Conservation (phyloP, 2,888 invertebrate genomes). For the Proisotoma minuta region DNA sequence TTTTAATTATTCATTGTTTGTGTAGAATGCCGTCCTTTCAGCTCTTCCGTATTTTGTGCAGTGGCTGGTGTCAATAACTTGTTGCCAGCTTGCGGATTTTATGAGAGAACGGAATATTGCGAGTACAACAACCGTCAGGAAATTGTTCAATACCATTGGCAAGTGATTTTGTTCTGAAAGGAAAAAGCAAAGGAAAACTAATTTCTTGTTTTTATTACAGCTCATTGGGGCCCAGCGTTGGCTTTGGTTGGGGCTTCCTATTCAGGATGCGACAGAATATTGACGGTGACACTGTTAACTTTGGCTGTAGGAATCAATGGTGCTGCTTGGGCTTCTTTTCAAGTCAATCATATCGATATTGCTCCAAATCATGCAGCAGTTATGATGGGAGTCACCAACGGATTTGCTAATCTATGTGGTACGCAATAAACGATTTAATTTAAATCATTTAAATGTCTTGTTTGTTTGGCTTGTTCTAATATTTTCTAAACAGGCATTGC, state of each 20-base stretch:
- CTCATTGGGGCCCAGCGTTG: slow-evolving; percentile 64
- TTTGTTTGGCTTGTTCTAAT: too few relatives aligned
- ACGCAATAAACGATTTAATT: too few relatives aligned
- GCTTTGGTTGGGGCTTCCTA: slow-evolving; percentile 66
- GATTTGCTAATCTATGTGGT: slow-evolving; percentile 39
- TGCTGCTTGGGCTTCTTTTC: slow-evolving; percentile 24
- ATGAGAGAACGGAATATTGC: slow-evolving; percentile 50
- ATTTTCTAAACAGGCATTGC: too few relatives aligned
- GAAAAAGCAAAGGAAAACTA: too few relatives aligned
- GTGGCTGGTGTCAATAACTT: slow-evolving; percentile 62
- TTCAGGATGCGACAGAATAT: slow-evolving; percentile 61
- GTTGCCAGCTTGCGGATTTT: slow-evolving; percentile 66
- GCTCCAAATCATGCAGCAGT: slow-evolving; percentile 65
- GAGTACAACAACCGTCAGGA: slow-evolving; percentile 52
- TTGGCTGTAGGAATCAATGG: slow-evolving; percentile 47
- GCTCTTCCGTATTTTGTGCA: slow-evolving; percentile 64
- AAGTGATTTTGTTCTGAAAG: too few relatives aligned
- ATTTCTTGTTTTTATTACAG: slow-evolving; percentile 53
- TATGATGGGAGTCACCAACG: slow-evolving; percentile 46
- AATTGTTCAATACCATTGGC: slow-evolving; percentile 55
- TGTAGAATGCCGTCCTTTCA: slow-evolving; percentile 59
- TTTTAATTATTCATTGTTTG: slow-evolving; percentile 11
- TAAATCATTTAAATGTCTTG: too few relatives aligned
- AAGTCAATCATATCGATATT: slow-evolving; percentile 66
- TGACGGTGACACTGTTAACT: slow-evolving; percentile 62